A percentile compares a stretch with the other conserved stretches of the same genome.
Conservation (phyloP, 2,113 vertebrate genomes). For the Silurus asotus region DNA sequence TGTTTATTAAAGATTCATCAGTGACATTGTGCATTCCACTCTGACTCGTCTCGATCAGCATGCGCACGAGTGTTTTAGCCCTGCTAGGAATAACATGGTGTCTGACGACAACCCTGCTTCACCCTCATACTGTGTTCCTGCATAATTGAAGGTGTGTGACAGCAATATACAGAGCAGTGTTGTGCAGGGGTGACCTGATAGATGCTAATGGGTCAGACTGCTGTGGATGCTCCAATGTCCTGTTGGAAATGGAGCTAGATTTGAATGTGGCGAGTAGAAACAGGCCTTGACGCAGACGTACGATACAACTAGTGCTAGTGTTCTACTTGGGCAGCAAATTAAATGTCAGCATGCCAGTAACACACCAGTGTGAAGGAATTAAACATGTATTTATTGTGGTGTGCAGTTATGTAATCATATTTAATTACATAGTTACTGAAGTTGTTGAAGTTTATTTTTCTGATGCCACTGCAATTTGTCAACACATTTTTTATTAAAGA, state of each 20-base stretch:
- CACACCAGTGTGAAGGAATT: not conserved
- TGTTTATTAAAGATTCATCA: slow-evolving; percentile 41
- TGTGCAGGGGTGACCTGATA: not conserved
- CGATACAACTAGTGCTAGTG: not conserved
- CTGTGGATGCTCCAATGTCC: slow-evolving; percentile 14
- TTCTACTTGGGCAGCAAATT: not conserved
- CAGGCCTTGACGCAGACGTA: not conserved
- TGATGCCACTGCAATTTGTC: no score
- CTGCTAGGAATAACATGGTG: slow-evolving; percentile 25
- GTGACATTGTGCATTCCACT: not conserved
- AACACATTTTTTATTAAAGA: no score
- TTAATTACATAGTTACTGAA: no score
- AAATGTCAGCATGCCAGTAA: not conserved
- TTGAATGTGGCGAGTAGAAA: not conserved
- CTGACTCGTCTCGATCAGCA: slow-evolving; percentile 40
- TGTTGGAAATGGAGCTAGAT: slow-evolving; percentile 21
- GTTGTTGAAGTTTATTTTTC: no score
- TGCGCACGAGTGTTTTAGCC: not conserved
- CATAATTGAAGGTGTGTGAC: slow-evolving; percentile 31
- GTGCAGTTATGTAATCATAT: not conserved
- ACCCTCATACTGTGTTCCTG: slow-evolving; percentile 24
- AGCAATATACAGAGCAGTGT: slow-evolving; percentile 9
- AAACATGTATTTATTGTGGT: not conserved
- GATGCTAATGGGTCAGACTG: not conserved
- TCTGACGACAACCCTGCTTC: slow-evolving; percentile 24